phyloP scores from a whole-genome alignment of 2,113 vertebrate species.

The Excalfactoria chinensis region DNA sequence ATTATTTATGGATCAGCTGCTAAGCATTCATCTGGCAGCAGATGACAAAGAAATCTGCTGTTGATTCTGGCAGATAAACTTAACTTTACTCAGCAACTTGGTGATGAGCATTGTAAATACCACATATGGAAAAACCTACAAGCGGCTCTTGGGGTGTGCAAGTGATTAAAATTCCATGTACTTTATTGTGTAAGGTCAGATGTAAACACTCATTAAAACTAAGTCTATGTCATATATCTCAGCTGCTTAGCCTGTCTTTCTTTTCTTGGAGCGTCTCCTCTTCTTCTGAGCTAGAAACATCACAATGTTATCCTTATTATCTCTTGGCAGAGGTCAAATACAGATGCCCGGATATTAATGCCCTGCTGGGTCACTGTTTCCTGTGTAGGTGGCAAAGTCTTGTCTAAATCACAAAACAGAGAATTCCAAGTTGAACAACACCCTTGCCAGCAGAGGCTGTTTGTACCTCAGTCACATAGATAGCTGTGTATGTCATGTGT shows the following conservation, averaged over 20 bases:
- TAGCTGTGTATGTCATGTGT: background rate
- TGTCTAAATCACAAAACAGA: background rate
- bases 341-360: background rate
- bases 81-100: slow-evolving; percentile 40
- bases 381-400: background rate
- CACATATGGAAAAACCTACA: slow-evolving; percentile 25
- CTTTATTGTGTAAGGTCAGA: slow-evolving; percentile 20
- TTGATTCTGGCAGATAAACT: slow-evolving; percentile 49
- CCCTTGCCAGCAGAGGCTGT: background rate
- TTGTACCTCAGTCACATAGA: background rate
- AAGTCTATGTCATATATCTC: background rate
- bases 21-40: slow-evolving; percentile 48
- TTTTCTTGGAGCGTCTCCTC: background rate
- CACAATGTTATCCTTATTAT: background rate
- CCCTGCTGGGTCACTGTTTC: background rate
- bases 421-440: background rate
- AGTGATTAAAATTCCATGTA: slow-evolving; percentile 52
- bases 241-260: background rate
- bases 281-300: background rate
- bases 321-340: background rate
- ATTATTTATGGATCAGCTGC: slow-evolving; percentile 39
- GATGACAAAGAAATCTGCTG: slow-evolving; percentile 44
- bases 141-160: background rate
- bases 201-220: slow-evolving; percentile 28
- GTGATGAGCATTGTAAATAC: slow-evolving; percentile 26